These are phyloP conservation scores for Halesus radiatus DNA, from an alignment of 1,140 invertebrate genomes.

Conservation along the genomic window DNA sequence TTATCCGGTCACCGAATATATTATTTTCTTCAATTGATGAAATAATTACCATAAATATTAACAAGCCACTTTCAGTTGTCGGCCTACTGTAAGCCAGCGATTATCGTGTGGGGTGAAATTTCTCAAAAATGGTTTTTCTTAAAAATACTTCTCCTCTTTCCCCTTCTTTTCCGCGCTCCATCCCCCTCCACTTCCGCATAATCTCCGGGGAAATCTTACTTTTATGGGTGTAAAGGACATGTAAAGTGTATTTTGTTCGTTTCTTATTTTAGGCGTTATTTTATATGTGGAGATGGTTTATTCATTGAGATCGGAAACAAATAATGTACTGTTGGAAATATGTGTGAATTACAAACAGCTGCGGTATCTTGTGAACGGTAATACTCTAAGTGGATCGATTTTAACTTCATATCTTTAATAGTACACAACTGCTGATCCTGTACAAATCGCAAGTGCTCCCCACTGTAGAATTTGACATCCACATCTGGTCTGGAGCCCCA, in stretches of 20 bases:
- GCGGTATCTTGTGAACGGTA: not conserved
- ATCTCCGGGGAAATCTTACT: constrained; percentile 31
- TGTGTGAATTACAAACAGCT: not conserved
- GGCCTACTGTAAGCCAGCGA: not conserved
- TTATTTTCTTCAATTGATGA: no score
- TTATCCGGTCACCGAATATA: no score
- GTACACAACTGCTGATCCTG: no score
- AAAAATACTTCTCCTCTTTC: constrained; percentile 12
- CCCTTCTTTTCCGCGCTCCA: not conserved
- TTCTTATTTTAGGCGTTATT: constrained; percentile 3
- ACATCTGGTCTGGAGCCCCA: no score
- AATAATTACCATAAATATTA: no score
- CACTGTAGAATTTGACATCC: no score
- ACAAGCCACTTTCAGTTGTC: not conserved
- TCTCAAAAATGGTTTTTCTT: constrained; percentile 29
- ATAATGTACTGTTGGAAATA: not conserved
- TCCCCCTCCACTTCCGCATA: not conserved
- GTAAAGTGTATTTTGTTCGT: constrained; percentile 22
- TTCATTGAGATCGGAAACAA: not conserved
- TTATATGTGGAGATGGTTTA: not conserved
- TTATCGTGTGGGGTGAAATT: constrained; percentile 15
- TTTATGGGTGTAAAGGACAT: constrained; percentile 20
- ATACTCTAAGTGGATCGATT: not conserved
- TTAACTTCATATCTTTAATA: not conserved
- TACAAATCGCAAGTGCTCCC: no score